These are phyloP conservation scores for Naja naja DNA, from an alignment of 2,113 vertebrate species.

Conservation along the genomic window DNA sequence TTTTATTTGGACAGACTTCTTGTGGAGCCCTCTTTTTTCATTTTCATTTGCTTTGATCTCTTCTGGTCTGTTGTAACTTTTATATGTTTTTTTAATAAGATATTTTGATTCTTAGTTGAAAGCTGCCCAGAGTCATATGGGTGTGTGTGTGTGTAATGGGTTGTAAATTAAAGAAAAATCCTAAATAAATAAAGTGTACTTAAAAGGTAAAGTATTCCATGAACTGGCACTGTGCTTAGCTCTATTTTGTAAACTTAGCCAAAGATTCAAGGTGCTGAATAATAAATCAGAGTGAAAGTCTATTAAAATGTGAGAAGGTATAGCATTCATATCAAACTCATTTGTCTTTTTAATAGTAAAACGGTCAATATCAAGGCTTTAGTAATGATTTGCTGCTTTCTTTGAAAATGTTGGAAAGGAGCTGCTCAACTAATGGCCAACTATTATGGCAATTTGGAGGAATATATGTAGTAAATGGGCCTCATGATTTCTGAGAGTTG, in stretches of 20 bases:
- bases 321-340: constrained; percentile 16
- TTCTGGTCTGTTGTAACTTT: background rate
- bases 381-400: background rate
- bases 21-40: background rate
- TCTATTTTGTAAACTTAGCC: background rate
- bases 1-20: background rate
- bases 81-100: background rate
- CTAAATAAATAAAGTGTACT: background rate
- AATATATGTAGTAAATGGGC: background rate
- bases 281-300: constrained; percentile 14
- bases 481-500: background rate
- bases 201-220: background rate
- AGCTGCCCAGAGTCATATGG: background rate
- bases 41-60: background rate
- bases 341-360: constrained; percentile 18
- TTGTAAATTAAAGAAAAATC: background rate
- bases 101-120: background rate
- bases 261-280: background rate
- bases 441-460: background rate
- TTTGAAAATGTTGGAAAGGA: background rate
- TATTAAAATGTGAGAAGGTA: background rate
- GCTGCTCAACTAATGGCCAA: background rate
- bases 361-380: constrained; percentile 9
- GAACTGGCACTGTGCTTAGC: constrained; percentile 38
- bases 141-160: background rate